Percentiles rank a stretch among this genome's conserved stretches.
phyloP scores from a whole-genome alignment of 2,797 vertebrate species.

The Catostomus latipinnis region DNA sequence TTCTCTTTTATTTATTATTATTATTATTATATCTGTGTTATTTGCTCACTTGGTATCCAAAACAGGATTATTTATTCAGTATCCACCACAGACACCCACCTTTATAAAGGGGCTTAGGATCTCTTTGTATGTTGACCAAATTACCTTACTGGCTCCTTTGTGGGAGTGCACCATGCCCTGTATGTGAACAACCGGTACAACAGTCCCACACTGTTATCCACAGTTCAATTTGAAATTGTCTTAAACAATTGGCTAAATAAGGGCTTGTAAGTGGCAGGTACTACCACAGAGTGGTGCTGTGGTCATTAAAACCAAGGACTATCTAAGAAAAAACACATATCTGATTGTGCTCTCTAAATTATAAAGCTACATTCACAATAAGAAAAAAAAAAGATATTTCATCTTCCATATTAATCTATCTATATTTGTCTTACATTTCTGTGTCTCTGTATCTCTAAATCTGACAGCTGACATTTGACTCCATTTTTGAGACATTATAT shows the following conservation, averaged over 20 bases:
- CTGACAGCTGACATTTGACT: not conserved
- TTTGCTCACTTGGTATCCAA: too few relatives aligned
- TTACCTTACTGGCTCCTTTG: too few relatives aligned
- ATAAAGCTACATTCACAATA: not conserved
- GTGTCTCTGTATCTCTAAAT: not conserved
- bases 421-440: not conserved
- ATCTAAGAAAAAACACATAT: not conserved
- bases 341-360: not conserved
- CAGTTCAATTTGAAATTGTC: not conserved
- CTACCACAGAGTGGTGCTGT: conserved; percentile 31
- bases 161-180: too few relatives aligned
- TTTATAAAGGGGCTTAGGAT: too few relatives aligned
- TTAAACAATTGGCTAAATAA: not conserved
- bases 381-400: too few relatives aligned
- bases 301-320: conserved; percentile 6
- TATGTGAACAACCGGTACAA: too few relatives aligned
- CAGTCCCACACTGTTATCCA: too few relatives aligned
- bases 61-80: too few relatives aligned
- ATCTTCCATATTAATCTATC: not conserved
- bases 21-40: too few relatives aligned
- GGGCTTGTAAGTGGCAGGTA: not conserved
- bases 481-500: not conserved
- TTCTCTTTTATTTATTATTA: too few relatives aligned
- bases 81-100: too few relatives aligned
- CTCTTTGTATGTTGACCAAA: too few relatives aligned